Percentiles rank a stretch among this genome's conserved stretches.
Evolutionary conservation across 2,888 invertebrate genomes (phyloP).

Genomic region (Halictus quadricinctus): DNA sequence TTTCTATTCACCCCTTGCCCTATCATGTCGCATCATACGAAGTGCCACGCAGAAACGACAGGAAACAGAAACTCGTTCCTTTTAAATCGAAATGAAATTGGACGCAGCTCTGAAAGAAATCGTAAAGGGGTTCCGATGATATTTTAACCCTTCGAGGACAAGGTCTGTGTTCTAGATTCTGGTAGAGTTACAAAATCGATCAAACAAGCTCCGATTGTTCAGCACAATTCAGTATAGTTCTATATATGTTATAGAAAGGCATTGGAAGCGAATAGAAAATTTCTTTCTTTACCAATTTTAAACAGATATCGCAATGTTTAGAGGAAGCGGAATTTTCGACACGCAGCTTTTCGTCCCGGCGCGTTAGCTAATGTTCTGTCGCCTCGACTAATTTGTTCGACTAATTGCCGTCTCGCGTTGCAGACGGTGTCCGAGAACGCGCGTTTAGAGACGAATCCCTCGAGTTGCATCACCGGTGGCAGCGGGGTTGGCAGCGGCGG

Average conservation of each 20-base stretch:
- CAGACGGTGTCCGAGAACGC: constrained; percentile 89
- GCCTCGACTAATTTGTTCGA: background rate
- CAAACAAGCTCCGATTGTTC: background rate
- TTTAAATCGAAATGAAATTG: background rate
- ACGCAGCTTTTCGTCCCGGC: background rate
- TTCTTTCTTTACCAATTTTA: background rate
- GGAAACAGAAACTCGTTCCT: background rate
- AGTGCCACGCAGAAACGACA: background rate
- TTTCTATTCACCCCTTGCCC: background rate
- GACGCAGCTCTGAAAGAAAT: background rate
- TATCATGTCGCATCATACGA: background rate
- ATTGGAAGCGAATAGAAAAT: background rate
- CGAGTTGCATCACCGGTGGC: constrained; percentile 83
- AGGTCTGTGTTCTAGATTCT: background rate
- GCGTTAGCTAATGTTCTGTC: background rate
- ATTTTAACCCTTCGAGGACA: background rate
- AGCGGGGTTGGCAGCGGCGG: constrained; percentile 81
- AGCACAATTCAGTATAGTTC: background rate
- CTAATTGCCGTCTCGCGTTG: background rate
- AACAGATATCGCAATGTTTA: no score
- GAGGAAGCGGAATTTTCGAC: no score
- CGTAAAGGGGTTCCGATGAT: background rate
- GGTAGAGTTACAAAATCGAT: background rate
- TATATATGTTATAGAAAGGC: background rate
- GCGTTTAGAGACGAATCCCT: constrained; percentile 84